Evolutionary conservation across 2,113 vertebrate species (phyloP), one percentile per base, ranked within the genome.

Genomic region (Strix aluco): DNA sequence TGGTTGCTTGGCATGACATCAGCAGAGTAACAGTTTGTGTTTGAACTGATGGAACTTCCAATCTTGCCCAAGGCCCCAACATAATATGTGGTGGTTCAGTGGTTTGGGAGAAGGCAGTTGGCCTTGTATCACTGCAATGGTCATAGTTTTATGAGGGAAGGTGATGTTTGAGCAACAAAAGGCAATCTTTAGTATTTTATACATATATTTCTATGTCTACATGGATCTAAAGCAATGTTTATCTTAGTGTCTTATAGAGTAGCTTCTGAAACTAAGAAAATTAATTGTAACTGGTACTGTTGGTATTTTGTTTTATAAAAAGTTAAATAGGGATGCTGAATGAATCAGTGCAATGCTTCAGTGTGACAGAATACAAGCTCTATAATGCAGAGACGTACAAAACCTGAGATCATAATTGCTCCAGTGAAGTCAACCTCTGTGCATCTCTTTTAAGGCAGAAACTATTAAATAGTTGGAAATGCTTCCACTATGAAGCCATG

Each of bases 401-500:
- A 88, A 61, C 11, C 10, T 29, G 27, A 82, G 36, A 47, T 5
- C 9, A 3, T 44, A 25, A 66, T 20, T 86, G 5, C 10, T 83
- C 25, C 26, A 57, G 13, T 82, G 36, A 85, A 44, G 12, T 34
- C 36, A 83, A 18, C 4, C 2, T 42, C 51, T 89, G 11, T 71
- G 13, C 13, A 36, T 36, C 12, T 82, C 14, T 55, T 38, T 49
- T 57, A 46, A 69, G 54, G 27, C 8, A 90, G 30, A 69, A 67
- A 52, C 3, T 22, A 29, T 15, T 27, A 51, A 51, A 15, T 16
- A 26, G 7, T 72, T 52, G 11, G 23, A 93, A 93, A 69, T 65
- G 21, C 13, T 84, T 90, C 27, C 13, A 17, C 5, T 65, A 1
- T 29, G n/a, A 63, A 16, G 3, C 6, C 4, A 42, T 0, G 0